Evolutionary conservation across 1,140 invertebrate genomes (phyloP).

Genomic region (Calephelis virginiensis): DNA sequence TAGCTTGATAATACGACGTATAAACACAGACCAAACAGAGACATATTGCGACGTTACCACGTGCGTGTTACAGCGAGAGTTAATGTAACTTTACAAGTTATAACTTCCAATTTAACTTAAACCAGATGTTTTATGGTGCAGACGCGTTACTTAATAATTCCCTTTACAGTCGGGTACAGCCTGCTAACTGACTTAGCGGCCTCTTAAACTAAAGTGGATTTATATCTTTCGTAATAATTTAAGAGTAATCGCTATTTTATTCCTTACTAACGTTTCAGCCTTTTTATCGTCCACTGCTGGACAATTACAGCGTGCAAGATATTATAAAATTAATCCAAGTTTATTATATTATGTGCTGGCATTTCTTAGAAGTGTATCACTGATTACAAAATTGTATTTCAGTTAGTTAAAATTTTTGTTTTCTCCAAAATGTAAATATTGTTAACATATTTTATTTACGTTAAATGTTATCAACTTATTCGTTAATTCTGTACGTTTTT

Average conservation of each 20-base stretch:
- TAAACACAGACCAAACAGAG: too few species aligned
- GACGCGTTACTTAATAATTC: constrained; percentile 34
- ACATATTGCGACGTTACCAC: not conserved
- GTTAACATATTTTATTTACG: too few species aligned
- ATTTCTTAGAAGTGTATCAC: too few species aligned
- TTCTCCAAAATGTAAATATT: too few species aligned
- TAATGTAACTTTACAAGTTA: constrained; percentile 18
- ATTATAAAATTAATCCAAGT: too few species aligned
- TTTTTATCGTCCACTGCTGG: not conserved
- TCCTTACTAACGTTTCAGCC: not conserved
- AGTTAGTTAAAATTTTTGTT: too few species aligned
- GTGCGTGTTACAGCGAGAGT: constrained; percentile 10
- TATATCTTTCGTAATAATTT: constrained; percentile 9
- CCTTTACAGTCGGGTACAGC: constrained; percentile 30
- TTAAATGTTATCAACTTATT: too few species aligned
- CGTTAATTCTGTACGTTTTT: too few species aligned
- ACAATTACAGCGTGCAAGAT: not conserved
- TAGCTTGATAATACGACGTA: too few species aligned
- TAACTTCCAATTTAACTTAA: constrained; percentile 17
- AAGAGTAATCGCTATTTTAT: not conserved
- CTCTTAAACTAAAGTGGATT: constrained; percentile 22
- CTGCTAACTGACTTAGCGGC: constrained; percentile 23
- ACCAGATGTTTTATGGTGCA: constrained; percentile 34
- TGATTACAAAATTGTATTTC: too few species aligned
- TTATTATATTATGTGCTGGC: too few species aligned